Percentiles rank a stretch among this genome's conserved stretches.
Evolutionary conservation across 2,888 invertebrate species (phyloP).

Genomic region (Gnatocerus cornutus): DNA sequence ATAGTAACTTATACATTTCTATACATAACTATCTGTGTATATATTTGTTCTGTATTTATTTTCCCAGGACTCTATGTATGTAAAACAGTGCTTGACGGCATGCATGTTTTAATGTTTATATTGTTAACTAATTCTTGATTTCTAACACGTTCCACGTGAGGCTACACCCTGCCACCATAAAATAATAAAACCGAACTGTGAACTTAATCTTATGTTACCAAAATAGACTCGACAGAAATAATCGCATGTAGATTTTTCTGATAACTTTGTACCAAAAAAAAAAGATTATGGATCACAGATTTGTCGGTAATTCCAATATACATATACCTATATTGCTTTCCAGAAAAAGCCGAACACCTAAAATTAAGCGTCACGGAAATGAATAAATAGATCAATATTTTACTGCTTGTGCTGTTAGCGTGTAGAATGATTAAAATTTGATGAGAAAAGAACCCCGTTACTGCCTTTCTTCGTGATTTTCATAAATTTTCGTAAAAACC

Average conservation of each 20-base stretch:
- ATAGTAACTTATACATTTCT: slow-evolving; percentile 15
- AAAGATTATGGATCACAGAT: slow-evolving; percentile 7
- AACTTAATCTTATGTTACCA: slow-evolving; percentile 8
- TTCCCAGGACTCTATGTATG: slow-evolving; percentile 60
- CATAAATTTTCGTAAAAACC: too few species aligned
- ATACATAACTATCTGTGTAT: slow-evolving; percentile 20
- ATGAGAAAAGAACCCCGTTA: slow-evolving; percentile 27
- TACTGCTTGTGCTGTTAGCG: slow-evolving; percentile 32
- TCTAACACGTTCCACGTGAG: slow-evolving; percentile 6
- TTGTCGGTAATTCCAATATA: slow-evolving; percentile 14
- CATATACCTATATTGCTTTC: slow-evolving; percentile 19
- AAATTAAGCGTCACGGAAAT: slow-evolving; percentile 40
- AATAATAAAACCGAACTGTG: slow-evolving; percentile 4
- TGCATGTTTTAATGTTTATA: slow-evolving; percentile 61
- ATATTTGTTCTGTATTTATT: slow-evolving; percentile 52
- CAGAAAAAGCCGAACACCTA: slow-evolving; percentile 37
- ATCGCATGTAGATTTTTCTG: slow-evolving; percentile 2
- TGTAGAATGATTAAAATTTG: slow-evolving; percentile 36
- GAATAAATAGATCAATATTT: slow-evolving; percentile 40
- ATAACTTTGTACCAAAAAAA: neutral
- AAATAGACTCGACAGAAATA: slow-evolving; percentile 3
- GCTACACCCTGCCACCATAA: slow-evolving; percentile 16
- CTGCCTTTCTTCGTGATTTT: slow-evolving; percentile 12
- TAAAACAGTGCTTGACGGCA: slow-evolving; percentile 63
- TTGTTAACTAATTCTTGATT: slow-evolving; percentile 19